Evolutionary conservation across 2,888 invertebrate genomes (phyloP), one percentile per base, ranked within the genome.

Genomic region (Macrosoma leucophasiata): DNA sequence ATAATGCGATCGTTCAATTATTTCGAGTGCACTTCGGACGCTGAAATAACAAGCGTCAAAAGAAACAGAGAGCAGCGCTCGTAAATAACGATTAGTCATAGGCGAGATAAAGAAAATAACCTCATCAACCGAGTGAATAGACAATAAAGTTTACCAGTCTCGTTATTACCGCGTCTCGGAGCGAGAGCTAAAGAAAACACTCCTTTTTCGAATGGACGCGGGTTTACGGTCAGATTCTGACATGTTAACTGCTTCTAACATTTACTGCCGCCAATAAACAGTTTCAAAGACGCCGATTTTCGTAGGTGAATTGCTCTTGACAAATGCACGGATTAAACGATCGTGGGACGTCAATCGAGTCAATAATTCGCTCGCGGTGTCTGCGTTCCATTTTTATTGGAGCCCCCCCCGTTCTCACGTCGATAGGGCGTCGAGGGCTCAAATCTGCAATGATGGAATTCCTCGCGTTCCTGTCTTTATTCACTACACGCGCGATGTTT

Each of bases 401-500:
- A 54, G 50, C 48, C 49, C 36, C 43, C 47, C 39, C 48, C 41
- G 48, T 76, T 81, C 74, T 75, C 79, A 79, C 74, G 67, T 72
- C 55, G 47, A 40, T 57, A 61, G 63, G 64, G 62, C 62, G 55
- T 59, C 47, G 56, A 64, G 66, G 63, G 70, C 73, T 78, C 64
- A 73, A 77, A 81, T 79, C 78, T 76, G 75, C 74, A 68, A 59
- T 72, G 75, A 71, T 71, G 65, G 65, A 75, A 84, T 84, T 74
- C 79, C 66, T 55, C 41, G 53, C 71, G 64, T 63, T 75, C 69
- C 66, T 46, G 57, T 46, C 60, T 78, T 76, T 81, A 84, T 84
- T 82, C 84, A 76, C 71, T 74, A 79, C 81, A 75, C 81, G 76
- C 77, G 69, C 69, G 47, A 45, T 46, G 53, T 43, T 84, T 81